A percentile compares a stretch with the other conserved stretches of the same genome.
These are phyloP conservation scores for Sebastes aleutianus DNA, from an alignment of 2,797 vertebrate species.

Conservation along the genomic window DNA sequence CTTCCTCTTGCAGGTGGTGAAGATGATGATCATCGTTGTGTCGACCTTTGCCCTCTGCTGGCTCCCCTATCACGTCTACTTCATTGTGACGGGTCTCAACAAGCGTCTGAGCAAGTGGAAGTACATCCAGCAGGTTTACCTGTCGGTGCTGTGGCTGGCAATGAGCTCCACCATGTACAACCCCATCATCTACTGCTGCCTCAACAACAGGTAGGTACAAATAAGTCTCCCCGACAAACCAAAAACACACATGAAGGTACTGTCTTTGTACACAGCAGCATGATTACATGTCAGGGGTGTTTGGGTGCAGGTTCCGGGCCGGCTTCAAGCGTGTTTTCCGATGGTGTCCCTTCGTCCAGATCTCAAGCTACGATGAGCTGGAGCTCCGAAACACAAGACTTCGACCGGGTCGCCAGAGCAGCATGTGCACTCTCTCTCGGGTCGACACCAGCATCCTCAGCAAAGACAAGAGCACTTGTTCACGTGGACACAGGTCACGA, in stretches of 20 bases:
- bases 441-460: constrained; percentile 87
- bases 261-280: background rate
- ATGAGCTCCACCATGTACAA: constrained; percentile 99
- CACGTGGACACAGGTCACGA: constrained; percentile 58
- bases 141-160: constrained; percentile 94
- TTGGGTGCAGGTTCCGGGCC: constrained; percentile 85
- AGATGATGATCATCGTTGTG: constrained; percentile 98
- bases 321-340: constrained; percentile 93
- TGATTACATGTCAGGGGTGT: background rate
- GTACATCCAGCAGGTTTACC: constrained; percentile 95
- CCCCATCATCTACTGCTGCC: constrained; percentile 97
- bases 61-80: constrained; percentile 94
- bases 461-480: constrained; percentile 78
- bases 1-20: constrained; percentile 86
- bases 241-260: background rate
- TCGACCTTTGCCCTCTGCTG: constrained; percentile 94
- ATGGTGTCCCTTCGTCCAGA: constrained; percentile 91
- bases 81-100: constrained; percentile 88
- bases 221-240: background rate
- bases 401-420: constrained; percentile 86
- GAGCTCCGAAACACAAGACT: constrained; percentile 88
- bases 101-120: constrained; percentile 87
- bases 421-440: constrained; percentile 89
- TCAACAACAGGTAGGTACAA: constrained; percentile 91
- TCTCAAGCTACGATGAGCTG: constrained; percentile 89